phyloP scores from a whole-genome alignment of 2,113 vertebrate genomes.

The Gallinago paraguaiae region DNA sequence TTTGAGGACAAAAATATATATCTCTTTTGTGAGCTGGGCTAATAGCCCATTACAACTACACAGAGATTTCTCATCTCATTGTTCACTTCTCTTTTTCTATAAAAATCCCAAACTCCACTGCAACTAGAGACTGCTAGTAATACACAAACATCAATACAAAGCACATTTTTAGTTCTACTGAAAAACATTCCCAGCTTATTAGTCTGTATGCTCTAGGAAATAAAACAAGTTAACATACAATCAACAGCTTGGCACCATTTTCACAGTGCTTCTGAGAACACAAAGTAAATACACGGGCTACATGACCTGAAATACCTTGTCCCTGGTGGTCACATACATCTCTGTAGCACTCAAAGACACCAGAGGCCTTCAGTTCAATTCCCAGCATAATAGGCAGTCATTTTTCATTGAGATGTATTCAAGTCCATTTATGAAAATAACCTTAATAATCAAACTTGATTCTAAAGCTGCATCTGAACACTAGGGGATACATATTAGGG shows the following conservation, averaged over 20 bases:
- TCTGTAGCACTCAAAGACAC: not conserved
- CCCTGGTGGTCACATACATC: not conserved
- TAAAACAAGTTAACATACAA: not conserved
- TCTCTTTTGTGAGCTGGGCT: not conserved
- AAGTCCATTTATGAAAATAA: not conserved
- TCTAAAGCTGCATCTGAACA: not conserved
- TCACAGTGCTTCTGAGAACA: not conserved
- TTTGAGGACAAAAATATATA: not conserved
- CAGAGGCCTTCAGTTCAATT: not conserved
- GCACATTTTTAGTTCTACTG: not conserved
- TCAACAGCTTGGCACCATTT: not conserved
- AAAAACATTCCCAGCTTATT: not conserved
- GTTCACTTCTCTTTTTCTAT: not conserved
- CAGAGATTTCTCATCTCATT: not conserved
- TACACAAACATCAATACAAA: not conserved
- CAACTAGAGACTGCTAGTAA: not conserved
- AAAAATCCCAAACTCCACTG: not conserved
- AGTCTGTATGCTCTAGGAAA: not conserved
- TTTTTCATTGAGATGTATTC: not conserved
- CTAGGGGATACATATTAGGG: not conserved
- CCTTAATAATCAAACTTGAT: not conserved
- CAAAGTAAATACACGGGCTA: not conserved
- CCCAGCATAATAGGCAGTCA: not conserved
- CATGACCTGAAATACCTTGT: not conserved
- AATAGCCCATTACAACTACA: not conserved